Evolutionary conservation across 2,113 vertebrate genomes (phyloP).

Genomic region (Nesoenas mayeri): DNA sequence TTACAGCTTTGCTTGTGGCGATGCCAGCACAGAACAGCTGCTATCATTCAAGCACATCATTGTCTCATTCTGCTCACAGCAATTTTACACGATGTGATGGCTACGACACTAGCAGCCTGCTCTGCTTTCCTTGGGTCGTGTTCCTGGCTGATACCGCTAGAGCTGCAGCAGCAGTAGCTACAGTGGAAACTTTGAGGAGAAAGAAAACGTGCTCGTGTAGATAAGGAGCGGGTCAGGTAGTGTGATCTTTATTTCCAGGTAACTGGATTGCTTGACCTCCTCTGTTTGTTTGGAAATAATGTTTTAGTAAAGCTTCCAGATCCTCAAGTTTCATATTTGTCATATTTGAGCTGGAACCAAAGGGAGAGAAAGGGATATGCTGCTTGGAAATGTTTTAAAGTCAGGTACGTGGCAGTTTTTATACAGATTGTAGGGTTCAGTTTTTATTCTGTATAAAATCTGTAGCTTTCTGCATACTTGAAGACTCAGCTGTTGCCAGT

Average conservation of each 20-base stretch:
- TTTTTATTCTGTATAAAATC: background rate
- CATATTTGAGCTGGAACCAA: background rate
- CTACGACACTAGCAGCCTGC: background rate
- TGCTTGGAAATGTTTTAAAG: background rate
- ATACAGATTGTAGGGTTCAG: background rate
- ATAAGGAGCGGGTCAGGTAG: background rate
- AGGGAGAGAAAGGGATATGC: background rate
- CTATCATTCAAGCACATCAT: conserved; percentile 20
- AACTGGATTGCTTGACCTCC: background rate
- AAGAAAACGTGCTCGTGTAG: background rate
- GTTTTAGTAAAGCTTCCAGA: background rate
- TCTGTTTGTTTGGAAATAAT: background rate
- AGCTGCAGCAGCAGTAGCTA: background rate
- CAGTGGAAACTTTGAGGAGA: conserved; percentile 15
- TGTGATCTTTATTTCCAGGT: background rate
- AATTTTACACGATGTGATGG: conserved; percentile 7
- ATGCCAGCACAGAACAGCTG: conserved; percentile 4
- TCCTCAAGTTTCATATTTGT: background rate
- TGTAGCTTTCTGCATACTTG: background rate
- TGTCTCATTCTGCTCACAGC: conserved; percentile 20
- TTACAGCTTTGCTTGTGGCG: conserved; percentile 17
- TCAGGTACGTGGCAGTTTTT: background rate
- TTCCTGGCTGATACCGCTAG: background rate
- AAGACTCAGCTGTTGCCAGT: background rate
- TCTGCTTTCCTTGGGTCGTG: background rate